Base-by-base conservation (phyloP, 2,113 vertebrate species). In the Rissa tridactyla region DNA sequence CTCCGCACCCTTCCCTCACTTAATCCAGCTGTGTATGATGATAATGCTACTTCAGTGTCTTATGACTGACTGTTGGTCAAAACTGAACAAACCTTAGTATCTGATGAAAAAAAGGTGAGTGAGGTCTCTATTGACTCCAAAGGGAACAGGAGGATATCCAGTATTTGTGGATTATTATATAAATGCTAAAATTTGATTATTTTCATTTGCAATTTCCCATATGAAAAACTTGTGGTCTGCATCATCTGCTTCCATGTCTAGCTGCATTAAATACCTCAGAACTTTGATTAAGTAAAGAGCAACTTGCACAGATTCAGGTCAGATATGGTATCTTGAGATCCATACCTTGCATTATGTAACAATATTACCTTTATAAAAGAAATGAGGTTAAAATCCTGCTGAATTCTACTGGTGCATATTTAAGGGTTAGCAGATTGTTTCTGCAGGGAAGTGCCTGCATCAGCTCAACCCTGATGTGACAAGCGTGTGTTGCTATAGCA, bases 401-500 rank as follows among this genome's bases (percentile, higher is more conserved):
- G 70, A 51, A 62, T 90, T 87, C 40, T 36, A 26, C 52, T 57
- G 52, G 5, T 70, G 26, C 19, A 13, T 32, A 47, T 87, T 42
- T 71, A 49, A 72, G 70, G 27, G 8, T 75, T 51, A 51, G 86
- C 77, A 87, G 81, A 52, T 76, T 71, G 52, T 72, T 97, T 81
- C 78, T 92, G 47, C 57, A 82, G n/a, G 27, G 62, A 89, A 51
- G 52, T 36, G 69, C 38, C 75, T 75, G 58, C 70, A 60, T 66
- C 36, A 34, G 8, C 62, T 93, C 76, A 83, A 66, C 38, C 52
- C 25, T 57, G 29, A 70, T 64, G 80, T 92, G 82, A 91, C 71
- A 94, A 47, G 82, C 38, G 18, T n/a, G 54, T n/a, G 96, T 97
- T 97, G 93, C 96, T 65, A 96, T 97, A 76, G 93, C 70, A 92